Percentiles rank a stretch among this genome's conserved stretches.
Evolutionary conservation across 2,888 invertebrate species (phyloP).

Genomic region (Beris morrisii): DNA sequence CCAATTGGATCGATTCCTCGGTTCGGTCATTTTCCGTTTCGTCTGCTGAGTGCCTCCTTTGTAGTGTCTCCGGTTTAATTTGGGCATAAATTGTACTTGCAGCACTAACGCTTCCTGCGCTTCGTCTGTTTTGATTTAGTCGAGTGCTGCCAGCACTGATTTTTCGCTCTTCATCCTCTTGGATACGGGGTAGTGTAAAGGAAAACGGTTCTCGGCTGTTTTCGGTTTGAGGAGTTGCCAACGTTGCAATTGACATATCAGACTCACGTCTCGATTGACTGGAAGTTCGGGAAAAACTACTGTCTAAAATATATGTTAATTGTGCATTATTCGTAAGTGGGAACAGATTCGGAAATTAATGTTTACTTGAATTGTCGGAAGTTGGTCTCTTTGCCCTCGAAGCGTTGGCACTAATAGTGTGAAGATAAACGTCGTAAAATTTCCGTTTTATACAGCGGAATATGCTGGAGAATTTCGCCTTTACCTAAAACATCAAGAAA

Average conservation of each 20-base stretch:
- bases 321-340: neutral
- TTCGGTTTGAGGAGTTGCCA: conserved; percentile 18
- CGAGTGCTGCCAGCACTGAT: neutral
- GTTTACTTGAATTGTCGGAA: conserved; percentile 10
- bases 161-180: conserved; percentile 23
- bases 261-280: conserved; percentile 21
- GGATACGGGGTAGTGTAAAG: conserved; percentile 14
- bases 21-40: conserved; percentile 15
- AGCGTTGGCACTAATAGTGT: neutral
- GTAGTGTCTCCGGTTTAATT: neutral
- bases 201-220: conserved; percentile 4
- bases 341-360: neutral
- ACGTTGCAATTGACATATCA: conserved; percentile 11
- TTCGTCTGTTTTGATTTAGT: neutral
- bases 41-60: conserved; percentile 13
- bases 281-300: conserved; percentile 16
- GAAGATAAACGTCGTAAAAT: neutral
- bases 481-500: conserved; percentile 11
- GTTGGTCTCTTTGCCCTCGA: neutral
- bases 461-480: conserved; percentile 5
- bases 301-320: conserved; percentile 5
- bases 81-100: neutral
- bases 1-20: neutral
- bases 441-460: conserved; percentile 1
- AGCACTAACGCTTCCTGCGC: neutral